Evolutionary conservation across 2,888 invertebrate genomes (phyloP).

Genomic region (Perdita meconis): DNA sequence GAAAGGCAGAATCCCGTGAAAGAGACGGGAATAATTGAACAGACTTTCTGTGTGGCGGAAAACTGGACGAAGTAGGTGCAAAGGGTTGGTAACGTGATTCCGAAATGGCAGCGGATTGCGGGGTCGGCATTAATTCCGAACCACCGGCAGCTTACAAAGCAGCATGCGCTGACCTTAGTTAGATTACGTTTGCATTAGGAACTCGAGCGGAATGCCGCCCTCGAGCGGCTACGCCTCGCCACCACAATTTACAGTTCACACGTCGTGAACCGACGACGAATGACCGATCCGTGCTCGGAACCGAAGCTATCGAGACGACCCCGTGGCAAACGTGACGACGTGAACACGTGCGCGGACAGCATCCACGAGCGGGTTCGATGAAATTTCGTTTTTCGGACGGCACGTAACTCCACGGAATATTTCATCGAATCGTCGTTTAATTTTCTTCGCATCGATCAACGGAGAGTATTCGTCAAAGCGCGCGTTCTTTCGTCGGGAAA

Average conservation of each 20-base stretch:
- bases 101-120: conserved; percentile 64
- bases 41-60: neutral
- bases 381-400: neutral
- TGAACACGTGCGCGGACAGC: neutral
- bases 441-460: neutral
- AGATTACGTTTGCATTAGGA: conserved; percentile 78
- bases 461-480: neutral
- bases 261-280: conserved; percentile 61
- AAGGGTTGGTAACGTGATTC: neutral
- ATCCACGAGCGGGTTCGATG: neutral
- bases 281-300: conserved; percentile 55
- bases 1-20: neutral
- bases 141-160: conserved; percentile 76
- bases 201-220: conserved; percentile 75
- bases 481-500: neutral
- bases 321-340: conserved; percentile 20
- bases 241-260: conserved; percentile 75
- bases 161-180: conserved; percentile 76
- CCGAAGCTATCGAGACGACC: conserved; percentile 14
- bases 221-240: conserved; percentile 43
- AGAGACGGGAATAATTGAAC: neutral
- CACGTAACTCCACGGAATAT: neutral
- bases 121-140: conserved; percentile 75
- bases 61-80: neutral
- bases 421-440: neutral